Conservation (phyloP, 1,140 invertebrate genomes). For the Heterodera schachtii region DNA sequence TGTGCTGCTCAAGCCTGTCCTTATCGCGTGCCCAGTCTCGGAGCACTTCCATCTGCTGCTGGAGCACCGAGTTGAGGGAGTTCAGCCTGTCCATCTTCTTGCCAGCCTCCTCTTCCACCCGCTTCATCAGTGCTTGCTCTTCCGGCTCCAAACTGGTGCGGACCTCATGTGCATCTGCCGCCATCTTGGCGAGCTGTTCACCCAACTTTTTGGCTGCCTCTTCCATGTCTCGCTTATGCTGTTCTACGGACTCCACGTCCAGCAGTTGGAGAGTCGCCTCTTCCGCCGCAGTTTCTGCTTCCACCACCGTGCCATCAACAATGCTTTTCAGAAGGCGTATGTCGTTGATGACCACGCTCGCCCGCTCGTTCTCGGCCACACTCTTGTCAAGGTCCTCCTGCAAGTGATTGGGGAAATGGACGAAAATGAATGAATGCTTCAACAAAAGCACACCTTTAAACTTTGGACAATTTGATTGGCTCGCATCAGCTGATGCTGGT, state of each 20-base stretch:
- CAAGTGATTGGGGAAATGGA: neutral
- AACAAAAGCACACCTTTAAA: neutral
- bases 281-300: neutral
- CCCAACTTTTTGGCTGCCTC: slow-evolving; percentile 10
- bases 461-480: slow-evolving; percentile 8
- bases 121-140: slow-evolving; percentile 9
- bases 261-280: neutral
- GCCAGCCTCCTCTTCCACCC: slow-evolving; percentile 20
- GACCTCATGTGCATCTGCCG: neutral
- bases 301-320: neutral
- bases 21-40: neutral
- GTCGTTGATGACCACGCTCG: slow-evolving; percentile 14
- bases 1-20: slow-evolving; percentile 21
- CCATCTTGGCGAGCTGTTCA: slow-evolving; percentile 4
- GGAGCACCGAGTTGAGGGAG: slow-evolving; percentile 15
- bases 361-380: slow-evolving; percentile 11
- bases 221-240: neutral
- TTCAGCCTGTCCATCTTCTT: slow-evolving; percentile 21
- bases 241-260: too few relatives aligned
- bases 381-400: neutral
- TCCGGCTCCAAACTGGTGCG: slow-evolving; percentile 13
- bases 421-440: neutral
- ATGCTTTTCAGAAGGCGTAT: neutral
- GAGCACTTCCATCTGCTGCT: slow-evolving; percentile 29
- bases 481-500: neutral